Conservation (phyloP, 2,888 invertebrate genomes). For the Caenorhabditis imperialis region DNA sequence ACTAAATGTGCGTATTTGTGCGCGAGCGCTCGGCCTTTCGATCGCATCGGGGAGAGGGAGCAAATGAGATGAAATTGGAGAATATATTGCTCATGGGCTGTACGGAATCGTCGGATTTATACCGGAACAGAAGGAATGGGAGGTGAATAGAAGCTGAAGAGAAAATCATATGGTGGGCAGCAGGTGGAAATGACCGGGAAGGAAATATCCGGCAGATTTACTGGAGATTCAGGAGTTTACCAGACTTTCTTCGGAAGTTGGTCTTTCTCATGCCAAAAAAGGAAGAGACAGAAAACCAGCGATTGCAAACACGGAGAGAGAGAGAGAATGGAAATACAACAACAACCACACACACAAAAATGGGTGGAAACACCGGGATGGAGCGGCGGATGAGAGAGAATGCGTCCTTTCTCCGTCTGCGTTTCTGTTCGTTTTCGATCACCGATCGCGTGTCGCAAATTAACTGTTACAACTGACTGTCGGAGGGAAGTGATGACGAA, state of each 20-base stretch:
- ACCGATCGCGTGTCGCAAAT: conserved; percentile 39
- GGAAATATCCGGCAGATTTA: too few species aligned
- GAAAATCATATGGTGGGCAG: too few species aligned
- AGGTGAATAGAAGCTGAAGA: conserved; percentile 8
- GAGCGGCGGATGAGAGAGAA: conserved; percentile 1
- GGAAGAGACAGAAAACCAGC: background rate
- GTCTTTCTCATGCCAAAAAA: background rate
- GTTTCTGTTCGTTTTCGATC: conserved; percentile 18
- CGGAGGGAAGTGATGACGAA: background rate
- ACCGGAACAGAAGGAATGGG: conserved; percentile 9
- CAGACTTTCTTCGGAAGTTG: too few species aligned
- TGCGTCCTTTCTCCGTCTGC: conserved; percentile 10
- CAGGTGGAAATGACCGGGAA: conserved; percentile 8
- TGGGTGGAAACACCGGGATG: conserved; percentile 1
- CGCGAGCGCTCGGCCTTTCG: conserved; percentile 39
- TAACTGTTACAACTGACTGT: conserved; percentile 45
- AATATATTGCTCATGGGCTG: too few species aligned
- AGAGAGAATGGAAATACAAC: conserved; percentile 7
- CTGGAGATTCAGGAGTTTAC: too few species aligned
- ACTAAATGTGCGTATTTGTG: conserved; percentile 39
- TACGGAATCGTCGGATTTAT: too few species aligned
- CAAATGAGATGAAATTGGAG: conserved; percentile 7
- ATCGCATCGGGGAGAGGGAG: conserved; percentile 23
- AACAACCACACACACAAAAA: conserved; percentile 7
- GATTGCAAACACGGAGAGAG: background rate